Evolutionary conservation across 1,140 invertebrate species (phyloP).

Genomic region (Cylas formicarius): DNA sequence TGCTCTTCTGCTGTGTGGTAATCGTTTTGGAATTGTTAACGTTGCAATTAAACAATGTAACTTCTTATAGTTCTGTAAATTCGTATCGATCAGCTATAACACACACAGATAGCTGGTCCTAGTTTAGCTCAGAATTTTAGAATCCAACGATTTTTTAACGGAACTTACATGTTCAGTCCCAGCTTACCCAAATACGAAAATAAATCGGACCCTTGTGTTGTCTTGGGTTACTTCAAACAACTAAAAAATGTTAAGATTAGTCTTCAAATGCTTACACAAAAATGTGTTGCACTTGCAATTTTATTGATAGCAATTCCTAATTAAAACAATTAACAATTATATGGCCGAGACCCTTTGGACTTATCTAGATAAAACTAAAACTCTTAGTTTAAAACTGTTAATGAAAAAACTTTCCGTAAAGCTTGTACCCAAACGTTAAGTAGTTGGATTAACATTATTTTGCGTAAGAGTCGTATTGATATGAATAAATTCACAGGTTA

Average conservation of each 20-base stretch:
- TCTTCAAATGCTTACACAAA: conserved; percentile 11
- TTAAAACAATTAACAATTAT: conserved; percentile 4
- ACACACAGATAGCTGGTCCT: background rate
- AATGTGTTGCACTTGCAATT: background rate
- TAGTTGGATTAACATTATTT: conserved; percentile 31
- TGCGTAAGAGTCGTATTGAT: conserved; percentile 27
- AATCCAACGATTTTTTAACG: conserved; percentile 35
- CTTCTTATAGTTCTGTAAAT: conserved; percentile 6
- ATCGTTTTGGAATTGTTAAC: conserved; percentile 8
- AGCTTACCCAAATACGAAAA: conserved; percentile 27
- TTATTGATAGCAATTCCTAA: conserved; percentile 1
- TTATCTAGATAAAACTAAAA: conserved; percentile 8
- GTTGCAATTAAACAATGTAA: conserved; percentile 11
- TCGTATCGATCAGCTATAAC: conserved; percentile 7
- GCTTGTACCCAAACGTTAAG: conserved; percentile 25
- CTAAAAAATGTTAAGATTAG: conserved; percentile 14
- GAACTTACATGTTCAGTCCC: conserved; percentile 27
- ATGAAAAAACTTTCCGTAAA: background rate
- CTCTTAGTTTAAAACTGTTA: background rate
- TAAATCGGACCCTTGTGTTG: conserved; percentile 31
- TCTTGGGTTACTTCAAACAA: conserved; percentile 26
- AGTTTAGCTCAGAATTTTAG: background rate
- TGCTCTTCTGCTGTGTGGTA: background rate
- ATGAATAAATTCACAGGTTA: conserved; percentile 24
- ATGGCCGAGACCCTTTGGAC: conserved; percentile 1